Evolutionary conservation across 2,888 invertebrate genomes (phyloP).

Genomic region (Ophion costatus): DNA sequence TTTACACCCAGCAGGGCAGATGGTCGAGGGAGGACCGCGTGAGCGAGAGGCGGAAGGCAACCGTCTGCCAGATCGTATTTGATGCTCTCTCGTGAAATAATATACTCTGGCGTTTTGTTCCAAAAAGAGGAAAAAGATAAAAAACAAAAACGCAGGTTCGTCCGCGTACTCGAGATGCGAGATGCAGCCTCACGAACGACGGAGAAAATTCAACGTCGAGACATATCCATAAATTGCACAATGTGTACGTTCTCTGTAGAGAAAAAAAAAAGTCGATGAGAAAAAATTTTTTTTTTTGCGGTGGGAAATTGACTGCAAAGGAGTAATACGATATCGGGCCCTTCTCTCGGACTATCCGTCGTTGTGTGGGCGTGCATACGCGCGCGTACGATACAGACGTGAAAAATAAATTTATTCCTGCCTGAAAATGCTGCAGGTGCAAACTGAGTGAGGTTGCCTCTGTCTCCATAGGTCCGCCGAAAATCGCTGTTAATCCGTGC

Average conservation of each 20-base stretch:
- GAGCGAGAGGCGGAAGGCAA: conserved; percentile 27
- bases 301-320: conserved; percentile 13
- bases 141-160: too few species aligned
- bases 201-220: background rate
- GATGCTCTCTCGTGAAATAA: conserved; percentile 33
- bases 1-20: conserved; percentile 43
- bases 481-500: conserved; percentile 59
- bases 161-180: background rate
- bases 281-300: conserved; percentile 5
- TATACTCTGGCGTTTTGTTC: background rate
- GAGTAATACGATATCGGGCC: conserved; percentile 8
- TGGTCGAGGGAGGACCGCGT: conserved; percentile 17
- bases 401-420: conserved; percentile 45
- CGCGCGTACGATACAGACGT: background rate
- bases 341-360: background rate
- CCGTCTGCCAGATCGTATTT: conserved; percentile 1
- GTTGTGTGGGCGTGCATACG: background rate
- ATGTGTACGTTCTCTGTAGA: background rate
- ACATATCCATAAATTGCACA: background rate
- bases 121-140: background rate
- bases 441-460: conserved; percentile 31
- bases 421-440: conserved; percentile 53
- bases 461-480: conserved; percentile 29
- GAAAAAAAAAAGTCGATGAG: background rate
- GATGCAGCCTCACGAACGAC: background rate